A percentile compares a stretch with the other conserved stretches of the same genome.
These are phyloP conservation scores for Ploceus nigricollis DNA, from an alignment of 2,113 vertebrate genomes.

Conservation along the genomic window DNA sequence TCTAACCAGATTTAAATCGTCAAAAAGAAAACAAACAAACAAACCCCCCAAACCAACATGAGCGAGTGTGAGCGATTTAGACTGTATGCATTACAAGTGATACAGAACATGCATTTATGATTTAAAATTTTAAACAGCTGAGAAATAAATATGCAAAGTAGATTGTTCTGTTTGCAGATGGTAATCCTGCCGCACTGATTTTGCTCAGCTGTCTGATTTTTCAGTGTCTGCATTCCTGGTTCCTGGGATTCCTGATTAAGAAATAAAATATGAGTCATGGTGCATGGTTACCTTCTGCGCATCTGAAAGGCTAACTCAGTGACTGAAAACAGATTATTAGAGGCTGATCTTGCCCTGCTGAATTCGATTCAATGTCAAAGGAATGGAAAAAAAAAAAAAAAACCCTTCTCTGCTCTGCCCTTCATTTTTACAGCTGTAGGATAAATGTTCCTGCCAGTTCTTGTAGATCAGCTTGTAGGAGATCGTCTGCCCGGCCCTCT, in stretches of 20 bases:
- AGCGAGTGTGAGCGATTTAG: not conserved
- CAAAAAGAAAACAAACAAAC: constrained; percentile 56
- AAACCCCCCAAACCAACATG: not conserved
- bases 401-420: not conserved
- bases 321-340: not conserved
- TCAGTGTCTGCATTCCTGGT: constrained; percentile 15
- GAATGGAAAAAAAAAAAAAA: not conserved
- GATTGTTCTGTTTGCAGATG: constrained; percentile 60
- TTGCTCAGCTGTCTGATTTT: constrained; percentile 57
- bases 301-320: not conserved
- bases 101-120: constrained; percentile 8
- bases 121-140: constrained; percentile 40
- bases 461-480: not conserved
- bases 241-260: constrained; percentile 43
- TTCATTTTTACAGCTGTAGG: not conserved
- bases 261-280: constrained; percentile 33
- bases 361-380: not conserved
- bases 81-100: not conserved
- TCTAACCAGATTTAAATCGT: constrained; percentile 38
- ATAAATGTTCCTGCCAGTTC: not conserved
- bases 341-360: not conserved
- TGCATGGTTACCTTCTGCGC: constrained; percentile 15
- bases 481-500: not conserved
- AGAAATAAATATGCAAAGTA: constrained; percentile 61
- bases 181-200: constrained; percentile 46